phyloP scores from a whole-genome alignment of 1,140 invertebrate genomes.

The Cotesia typhae region DNA sequence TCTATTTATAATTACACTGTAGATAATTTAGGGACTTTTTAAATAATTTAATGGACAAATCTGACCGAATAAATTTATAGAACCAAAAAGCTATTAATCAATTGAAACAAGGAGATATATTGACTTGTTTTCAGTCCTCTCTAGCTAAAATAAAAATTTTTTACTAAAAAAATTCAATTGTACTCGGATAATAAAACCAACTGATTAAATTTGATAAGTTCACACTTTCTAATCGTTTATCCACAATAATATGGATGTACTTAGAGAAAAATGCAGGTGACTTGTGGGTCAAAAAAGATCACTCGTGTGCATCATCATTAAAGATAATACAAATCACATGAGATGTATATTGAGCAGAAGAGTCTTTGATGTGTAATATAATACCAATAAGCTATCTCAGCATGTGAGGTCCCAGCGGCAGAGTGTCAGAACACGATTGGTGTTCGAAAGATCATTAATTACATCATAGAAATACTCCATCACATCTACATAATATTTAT shows the following conservation, averaged over 20 bases:
- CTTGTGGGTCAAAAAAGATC: slow-evolving; percentile 1
- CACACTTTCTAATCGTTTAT: slow-evolving; percentile 6
- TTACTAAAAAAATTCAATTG: no score
- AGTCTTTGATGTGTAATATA: neutral
- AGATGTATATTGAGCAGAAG: neutral
- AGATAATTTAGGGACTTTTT: no score
- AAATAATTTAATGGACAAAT: no score
- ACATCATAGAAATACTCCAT: slow-evolving; percentile 9
- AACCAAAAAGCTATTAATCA: no score
- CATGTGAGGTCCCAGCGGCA: neutral
- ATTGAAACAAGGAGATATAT: no score
- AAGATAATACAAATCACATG: no score
- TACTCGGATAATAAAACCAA: no score
- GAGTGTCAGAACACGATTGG: slow-evolving; percentile 12
- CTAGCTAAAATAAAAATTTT: no score
- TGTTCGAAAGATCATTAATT: slow-evolving; percentile 18
- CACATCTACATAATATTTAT: slow-evolving; percentile 6
- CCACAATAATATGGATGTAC: neutral
- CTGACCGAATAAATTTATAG: no score
- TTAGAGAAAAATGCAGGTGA: neutral
- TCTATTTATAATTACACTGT: no score
- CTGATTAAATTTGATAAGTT: slow-evolving; percentile 1
- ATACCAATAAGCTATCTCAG: slow-evolving; percentile 9
- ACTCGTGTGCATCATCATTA: neutral
- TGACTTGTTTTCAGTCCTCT: no score